Percentiles rank a stretch among this genome's conserved stretches.
phyloP scores from a whole-genome alignment of 2,888 invertebrate genomes.

The Drosophila imparisetae region DNA sequence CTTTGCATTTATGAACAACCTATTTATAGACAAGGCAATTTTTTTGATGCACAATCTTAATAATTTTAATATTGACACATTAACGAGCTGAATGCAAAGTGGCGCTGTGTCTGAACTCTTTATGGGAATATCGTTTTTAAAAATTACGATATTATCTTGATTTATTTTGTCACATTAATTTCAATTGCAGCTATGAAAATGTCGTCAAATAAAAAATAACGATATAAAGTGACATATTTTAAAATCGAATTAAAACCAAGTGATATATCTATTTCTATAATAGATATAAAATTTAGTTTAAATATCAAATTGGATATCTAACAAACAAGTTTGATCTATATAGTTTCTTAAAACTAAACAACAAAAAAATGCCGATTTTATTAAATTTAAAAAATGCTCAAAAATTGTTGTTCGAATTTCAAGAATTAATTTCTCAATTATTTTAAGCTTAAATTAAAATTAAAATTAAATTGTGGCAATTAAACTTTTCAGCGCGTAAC shows the following conservation, averaged over 20 bases:
- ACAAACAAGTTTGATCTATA: background rate
- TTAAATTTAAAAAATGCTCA: background rate
- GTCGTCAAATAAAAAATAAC: background rate
- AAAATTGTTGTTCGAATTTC: background rate
- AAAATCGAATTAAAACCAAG: background rate
- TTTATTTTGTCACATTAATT: constrained; percentile 23
- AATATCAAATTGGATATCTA: background rate
- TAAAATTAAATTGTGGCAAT: background rate
- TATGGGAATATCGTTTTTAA: constrained; percentile 29
- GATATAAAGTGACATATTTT: background rate
- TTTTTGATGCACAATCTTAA: constrained; percentile 35
- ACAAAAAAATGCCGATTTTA: background rate
- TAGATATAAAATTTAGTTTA: background rate
- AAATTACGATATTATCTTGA: constrained; percentile 14
- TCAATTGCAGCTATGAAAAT: background rate
- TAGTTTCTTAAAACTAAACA: background rate
- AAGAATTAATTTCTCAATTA: background rate
- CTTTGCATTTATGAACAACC: constrained; percentile 45
- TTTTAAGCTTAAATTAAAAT: no score
- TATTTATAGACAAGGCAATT: constrained; percentile 55
- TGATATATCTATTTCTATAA: background rate
- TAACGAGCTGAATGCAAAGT: constrained; percentile 37
- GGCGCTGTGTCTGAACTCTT: constrained; percentile 54
- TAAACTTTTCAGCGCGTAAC: constrained; percentile 28
- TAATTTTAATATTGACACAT: constrained; percentile 72